Base-by-base conservation (phyloP, 2,888 invertebrate genomes). In the Tenthredo livida region DNA sequence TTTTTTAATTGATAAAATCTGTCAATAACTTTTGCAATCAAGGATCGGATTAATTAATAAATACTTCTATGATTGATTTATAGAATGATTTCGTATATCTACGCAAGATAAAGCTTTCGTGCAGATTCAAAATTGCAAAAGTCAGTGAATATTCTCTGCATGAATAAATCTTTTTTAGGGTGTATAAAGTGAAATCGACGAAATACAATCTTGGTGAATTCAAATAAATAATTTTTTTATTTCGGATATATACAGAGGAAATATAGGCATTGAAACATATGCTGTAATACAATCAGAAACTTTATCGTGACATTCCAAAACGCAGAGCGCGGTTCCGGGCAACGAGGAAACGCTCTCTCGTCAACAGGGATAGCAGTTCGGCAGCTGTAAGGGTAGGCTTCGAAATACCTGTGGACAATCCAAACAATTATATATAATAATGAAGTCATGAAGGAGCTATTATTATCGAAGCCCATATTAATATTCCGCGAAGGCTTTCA, bases 211-310 rank as follows among this genome's bases (percentile, higher is more conserved):
- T 15, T 37, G 40, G 17, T 80, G 21, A 21, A 21, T 80, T 80
- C 80, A 40, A 80, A 80, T 80, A 80, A 80, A 80, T 80, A 80
- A 80, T 80, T 12, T 61, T 61, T 80, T 80, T 80, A 80, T 80
- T 80, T 58, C 58, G 61, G 80, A 33, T 80, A 80, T 80, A 80
- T 80, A 80, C 80, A 80, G 80, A 61, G 80, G 80, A 61, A 61
- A 25, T 80, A 80, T 61, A 80, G 33, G 40, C 29, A 40, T 80
- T 40, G 10, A 25, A 61, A 61, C 1, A 61, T 21, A 12, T 21
- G 5, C 6, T 58, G 40, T 12, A 6, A 15, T 80, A 40, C 37
- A 61, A 21, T 58, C 58, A 40, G 25, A 37, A 61, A 37, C 21
- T 58, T 61, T 61, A 80, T 80, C 80, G 80, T 80, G 80, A 80